These are phyloP conservation scores for Atethmia centrago DNA, from an alignment of 2,888 invertebrate genomes.

Conservation along the genomic window DNA sequence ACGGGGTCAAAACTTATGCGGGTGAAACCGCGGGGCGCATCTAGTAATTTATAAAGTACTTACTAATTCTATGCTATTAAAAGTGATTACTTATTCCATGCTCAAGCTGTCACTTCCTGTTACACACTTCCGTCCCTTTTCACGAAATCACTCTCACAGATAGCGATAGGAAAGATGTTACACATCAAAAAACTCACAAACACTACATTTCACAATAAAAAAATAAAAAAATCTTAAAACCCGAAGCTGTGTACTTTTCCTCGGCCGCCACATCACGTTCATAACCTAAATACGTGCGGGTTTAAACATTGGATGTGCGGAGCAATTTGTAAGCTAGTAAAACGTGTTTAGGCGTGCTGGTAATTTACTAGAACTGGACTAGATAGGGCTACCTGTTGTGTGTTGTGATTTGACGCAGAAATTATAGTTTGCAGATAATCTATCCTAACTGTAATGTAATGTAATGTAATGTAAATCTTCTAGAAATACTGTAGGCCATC, in stretches of 20 bases:
- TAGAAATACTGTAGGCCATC: no score
- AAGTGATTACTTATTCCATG: no score
- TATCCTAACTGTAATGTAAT: no score
- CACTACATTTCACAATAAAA: slow-evolving; percentile 16
- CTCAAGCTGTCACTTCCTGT: no score
- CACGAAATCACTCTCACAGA: no score
- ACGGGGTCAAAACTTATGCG: no score
- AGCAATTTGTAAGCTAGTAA: slow-evolving; percentile 44
- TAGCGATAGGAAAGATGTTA: no score
- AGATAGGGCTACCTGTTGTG: slow-evolving; percentile 26
- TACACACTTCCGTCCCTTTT: no score
- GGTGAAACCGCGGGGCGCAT: no score
- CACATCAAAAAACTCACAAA: not conserved
- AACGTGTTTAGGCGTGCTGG: slow-evolving; percentile 49
- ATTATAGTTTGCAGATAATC: not conserved
- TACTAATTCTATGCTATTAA: no score
- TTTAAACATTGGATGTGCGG: slow-evolving; percentile 48
- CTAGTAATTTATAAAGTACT: no score
- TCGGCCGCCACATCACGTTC: slow-evolving; percentile 47
- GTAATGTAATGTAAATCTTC: no score
- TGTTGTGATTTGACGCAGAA: not conserved
- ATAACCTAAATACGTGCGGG: slow-evolving; percentile 55
- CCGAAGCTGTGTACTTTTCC: slow-evolving; percentile 47
- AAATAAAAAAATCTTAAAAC: slow-evolving; percentile 27
- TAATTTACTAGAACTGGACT: slow-evolving; percentile 38